phyloP scores from a whole-genome alignment of 2,113 vertebrate species.

The Cottus gobio region DNA sequence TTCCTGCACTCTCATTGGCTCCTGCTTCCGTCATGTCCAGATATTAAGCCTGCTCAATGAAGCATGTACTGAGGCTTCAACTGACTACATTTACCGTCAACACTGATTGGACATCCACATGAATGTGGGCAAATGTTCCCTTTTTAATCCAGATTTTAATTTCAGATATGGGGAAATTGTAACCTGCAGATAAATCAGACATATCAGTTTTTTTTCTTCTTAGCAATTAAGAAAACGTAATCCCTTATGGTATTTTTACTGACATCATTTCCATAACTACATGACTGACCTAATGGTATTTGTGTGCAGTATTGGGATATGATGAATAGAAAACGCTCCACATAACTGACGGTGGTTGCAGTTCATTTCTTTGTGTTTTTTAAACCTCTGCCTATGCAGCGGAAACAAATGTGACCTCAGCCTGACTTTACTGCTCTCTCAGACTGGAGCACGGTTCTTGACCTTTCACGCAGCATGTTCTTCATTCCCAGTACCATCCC shows the following conservation, averaged over 20 bases:
- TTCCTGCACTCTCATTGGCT: not conserved
- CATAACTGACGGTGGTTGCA: not conserved
- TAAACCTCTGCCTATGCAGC: not conserved
- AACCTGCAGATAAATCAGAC: not conserved
- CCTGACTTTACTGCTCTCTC: not conserved
- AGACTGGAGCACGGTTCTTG: not conserved
- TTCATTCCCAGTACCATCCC: not conserved
- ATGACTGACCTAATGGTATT: not conserved
- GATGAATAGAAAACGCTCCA: not conserved
- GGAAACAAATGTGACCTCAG: not conserved
- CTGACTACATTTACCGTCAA: not conserved
- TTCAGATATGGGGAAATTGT: not conserved
- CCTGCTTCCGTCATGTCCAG: not conserved
- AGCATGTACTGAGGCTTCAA: not conserved
- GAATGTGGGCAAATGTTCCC: not conserved
- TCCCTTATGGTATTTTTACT: not conserved
- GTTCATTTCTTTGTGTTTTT: not conserved
- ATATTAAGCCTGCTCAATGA: not conserved
- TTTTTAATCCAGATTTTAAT: not conserved
- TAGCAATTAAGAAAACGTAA: not conserved
- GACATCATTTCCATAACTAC: not conserved
- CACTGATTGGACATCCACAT: not conserved
- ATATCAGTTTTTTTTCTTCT: not conserved
- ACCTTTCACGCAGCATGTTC: not conserved
- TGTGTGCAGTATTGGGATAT: not conserved